Base-by-base conservation (phyloP, 2,888 invertebrate genomes). In the Gnatocerus cornutus region DNA sequence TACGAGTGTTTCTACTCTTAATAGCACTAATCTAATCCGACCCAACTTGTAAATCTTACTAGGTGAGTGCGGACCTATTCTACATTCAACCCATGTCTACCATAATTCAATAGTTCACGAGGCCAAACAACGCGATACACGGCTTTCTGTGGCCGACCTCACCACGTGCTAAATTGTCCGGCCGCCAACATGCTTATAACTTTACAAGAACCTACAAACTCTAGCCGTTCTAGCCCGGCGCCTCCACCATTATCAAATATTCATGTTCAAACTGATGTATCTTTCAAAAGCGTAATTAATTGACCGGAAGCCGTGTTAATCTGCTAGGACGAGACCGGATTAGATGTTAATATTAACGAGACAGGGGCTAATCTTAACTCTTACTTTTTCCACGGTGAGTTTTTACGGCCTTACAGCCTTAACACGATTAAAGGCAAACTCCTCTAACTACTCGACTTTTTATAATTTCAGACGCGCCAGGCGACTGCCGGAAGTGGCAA, bases 1-100 rank as follows among this genome's bases (percentile, higher is more conserved):
- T 43, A 43, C 61, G 43, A 59, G 8, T 9, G 29, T n/a, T 29
- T 9, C 7, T 10, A 1, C 50, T 10, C 16, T 29, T 75, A 71
- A 73, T 72, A 68, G 52, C 72, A 72, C 74, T 77, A 78, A 74
- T 77, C 77, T 74, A 71, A 74, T 75, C 76, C 75, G 71, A 74
- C 70, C 71, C 73, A 52, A 69, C 66, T 73, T 76, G 77, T 77
- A 78, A 78, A 78, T 77, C 78, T 77, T 76, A 67, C 33, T 66
- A 68, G 76, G 67, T 56, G 67, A 30, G 69, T 30, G 63, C 64
- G 55, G 68, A 68, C 72, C 71, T 68, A 69, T 21, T 74, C 70
- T 74, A 69, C 73, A 76, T 76, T 76, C 76, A 68, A 68, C 71
- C 67, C 74, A 66, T 71, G 77, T 77, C 69, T 70, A 70, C 75